A percentile compares a stretch with the other conserved stretches of the same genome.
Evolutionary conservation across 2,888 invertebrate species (phyloP).

Genomic region (Laothoe populi): DNA sequence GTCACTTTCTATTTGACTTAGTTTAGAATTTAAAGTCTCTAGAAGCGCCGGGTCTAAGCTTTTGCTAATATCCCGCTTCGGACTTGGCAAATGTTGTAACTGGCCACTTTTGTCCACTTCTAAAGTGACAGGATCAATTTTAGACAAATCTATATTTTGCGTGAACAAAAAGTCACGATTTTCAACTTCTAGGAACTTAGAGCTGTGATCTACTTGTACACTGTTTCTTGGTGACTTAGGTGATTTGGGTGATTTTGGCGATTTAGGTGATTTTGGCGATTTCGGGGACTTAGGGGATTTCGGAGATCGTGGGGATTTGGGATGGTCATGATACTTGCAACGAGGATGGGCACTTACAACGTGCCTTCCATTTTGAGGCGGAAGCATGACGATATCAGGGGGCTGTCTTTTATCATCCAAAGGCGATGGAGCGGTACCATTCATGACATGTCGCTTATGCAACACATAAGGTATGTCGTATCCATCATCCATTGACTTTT

Average conservation of each 20-base stretch:
- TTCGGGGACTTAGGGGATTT: slow-evolving; percentile 88
- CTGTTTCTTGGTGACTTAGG: slow-evolving; percentile 82
- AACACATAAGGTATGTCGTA: slow-evolving; percentile 93
- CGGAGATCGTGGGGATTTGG: slow-evolving; percentile 81
- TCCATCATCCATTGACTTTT: slow-evolving; percentile 81
- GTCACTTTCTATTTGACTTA: slow-evolving; percentile 91
- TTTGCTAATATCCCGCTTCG: slow-evolving; percentile 89
- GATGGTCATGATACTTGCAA: slow-evolving; percentile 81
- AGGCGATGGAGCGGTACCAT: slow-evolving; percentile 89
- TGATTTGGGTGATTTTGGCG: slow-evolving; percentile 83
- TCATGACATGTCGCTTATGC: slow-evolving; percentile 94
- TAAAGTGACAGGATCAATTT: slow-evolving; percentile 89
- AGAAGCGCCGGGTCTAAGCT: slow-evolving; percentile 87
- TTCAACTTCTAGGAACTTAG: slow-evolving; percentile 80
- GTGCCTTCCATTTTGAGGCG: slow-evolving; percentile 77
- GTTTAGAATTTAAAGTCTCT: slow-evolving; percentile 88
- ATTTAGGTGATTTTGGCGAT: slow-evolving; percentile 86
- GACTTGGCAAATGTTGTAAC: slow-evolving; percentile 87
- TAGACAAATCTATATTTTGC: slow-evolving; percentile 90
- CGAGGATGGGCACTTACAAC: slow-evolving; percentile 75
- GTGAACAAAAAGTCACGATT: slow-evolving; percentile 88
- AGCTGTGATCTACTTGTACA: slow-evolving; percentile 65
- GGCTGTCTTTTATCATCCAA: slow-evolving; percentile 74
- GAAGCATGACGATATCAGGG: slow-evolving; percentile 77
- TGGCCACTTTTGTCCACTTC: slow-evolving; percentile 88